Percentiles rank a stretch among this genome's conserved stretches.
phyloP scores from a whole-genome alignment of 1,140 invertebrate genomes.

The Campodea augens region DNA sequence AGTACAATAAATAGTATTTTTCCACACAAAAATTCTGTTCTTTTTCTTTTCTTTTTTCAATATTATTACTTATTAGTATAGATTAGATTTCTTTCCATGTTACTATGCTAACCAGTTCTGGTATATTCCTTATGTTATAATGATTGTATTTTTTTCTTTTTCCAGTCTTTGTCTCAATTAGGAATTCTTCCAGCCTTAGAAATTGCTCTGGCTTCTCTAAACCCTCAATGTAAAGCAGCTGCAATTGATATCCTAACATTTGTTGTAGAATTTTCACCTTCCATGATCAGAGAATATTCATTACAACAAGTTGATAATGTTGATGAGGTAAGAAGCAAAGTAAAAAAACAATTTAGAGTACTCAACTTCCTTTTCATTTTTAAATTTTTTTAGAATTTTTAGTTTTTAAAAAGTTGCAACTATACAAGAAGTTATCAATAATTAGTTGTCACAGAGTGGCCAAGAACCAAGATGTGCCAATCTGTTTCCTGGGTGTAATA shows the following conservation, averaged over 20 bases:
- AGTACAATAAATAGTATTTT: too few relatives aligned
- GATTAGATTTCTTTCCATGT: too few relatives aligned
- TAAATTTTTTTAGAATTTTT: slow-evolving; percentile 6
- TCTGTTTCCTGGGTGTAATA: too few relatives aligned
- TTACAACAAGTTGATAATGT: slow-evolving; percentile 72
- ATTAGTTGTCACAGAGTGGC: too few relatives aligned
- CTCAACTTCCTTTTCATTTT: slow-evolving; percentile 3
- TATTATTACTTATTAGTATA: too few relatives aligned
- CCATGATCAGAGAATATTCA: slow-evolving; percentile 91
- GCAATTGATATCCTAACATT: slow-evolving; percentile 96
- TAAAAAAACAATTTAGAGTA: too few relatives aligned
- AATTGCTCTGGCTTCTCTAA: slow-evolving; percentile 80
- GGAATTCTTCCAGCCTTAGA: slow-evolving; percentile 88
- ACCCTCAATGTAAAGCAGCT: slow-evolving; percentile 80
- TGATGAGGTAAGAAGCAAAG: slow-evolving; percentile 59
- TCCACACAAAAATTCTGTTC: too few relatives aligned
- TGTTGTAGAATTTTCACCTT: slow-evolving; percentile 95
- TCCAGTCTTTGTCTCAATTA: slow-evolving; percentile 66
- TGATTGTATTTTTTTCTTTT: slow-evolving; percentile 19
- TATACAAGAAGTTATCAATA: too few relatives aligned
- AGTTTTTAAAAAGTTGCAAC: slow-evolving; percentile 2
- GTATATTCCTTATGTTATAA: slow-evolving; percentile 1
- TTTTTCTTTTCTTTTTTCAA: too few relatives aligned
- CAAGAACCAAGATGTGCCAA: too few relatives aligned
- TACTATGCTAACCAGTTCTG: too few relatives aligned